A percentile compares a stretch with the other conserved stretches of the same genome.
Evolutionary conservation across 2,113 vertebrate genomes (phyloP).

Genomic region (Brachypteracias leptosomus): DNA sequence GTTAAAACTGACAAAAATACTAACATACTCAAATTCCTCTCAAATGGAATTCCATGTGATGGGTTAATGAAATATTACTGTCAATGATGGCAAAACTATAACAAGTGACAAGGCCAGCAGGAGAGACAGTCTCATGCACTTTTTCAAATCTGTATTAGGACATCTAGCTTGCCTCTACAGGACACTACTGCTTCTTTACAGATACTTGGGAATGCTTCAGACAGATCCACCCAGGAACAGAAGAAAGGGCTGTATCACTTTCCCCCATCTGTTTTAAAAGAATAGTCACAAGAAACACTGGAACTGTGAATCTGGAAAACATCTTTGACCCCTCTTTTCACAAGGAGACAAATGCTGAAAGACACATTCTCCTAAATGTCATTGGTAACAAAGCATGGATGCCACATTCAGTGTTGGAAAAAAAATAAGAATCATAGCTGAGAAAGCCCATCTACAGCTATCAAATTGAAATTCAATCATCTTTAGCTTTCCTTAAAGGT

Average conservation of each 20-base stretch:
- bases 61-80: neutral
- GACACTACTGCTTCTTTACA: neutral
- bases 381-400: neutral
- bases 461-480: neutral
- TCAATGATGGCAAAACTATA: neutral
- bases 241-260: neutral
- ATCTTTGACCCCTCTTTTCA: neutral
- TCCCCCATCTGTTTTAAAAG: neutral
- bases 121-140: neutral
- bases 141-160: neutral
- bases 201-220: neutral
- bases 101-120: neutral
- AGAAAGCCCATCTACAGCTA: neutral
- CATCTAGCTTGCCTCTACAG: neutral
- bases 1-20: neutral
- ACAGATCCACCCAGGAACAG: neutral
- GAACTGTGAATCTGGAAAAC: neutral
- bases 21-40: neutral
- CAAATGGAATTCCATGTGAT: neutral
- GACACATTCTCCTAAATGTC: neutral
- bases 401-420: neutral
- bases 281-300: neutral
- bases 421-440: neutral
- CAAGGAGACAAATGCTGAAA: neutral
- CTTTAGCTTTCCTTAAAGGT: neutral